Conservation (phyloP, 2,113 vertebrate species). For the Phrynocephalus versicolor region DNA sequence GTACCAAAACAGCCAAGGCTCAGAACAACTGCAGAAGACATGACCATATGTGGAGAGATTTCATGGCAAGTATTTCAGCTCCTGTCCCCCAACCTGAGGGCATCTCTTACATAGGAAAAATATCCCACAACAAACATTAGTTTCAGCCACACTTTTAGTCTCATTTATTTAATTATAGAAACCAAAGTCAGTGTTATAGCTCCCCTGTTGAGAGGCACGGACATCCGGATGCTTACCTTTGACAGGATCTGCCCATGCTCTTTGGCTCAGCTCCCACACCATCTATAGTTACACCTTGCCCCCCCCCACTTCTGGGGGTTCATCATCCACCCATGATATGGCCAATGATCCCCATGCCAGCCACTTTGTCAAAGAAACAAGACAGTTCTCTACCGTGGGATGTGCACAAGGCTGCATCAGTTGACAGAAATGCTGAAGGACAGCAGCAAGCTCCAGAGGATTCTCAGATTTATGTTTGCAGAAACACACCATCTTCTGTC, state of each 20-base stretch:
- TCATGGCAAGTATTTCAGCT: neutral
- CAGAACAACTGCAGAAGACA: neutral
- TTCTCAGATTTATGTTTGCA: conserved; percentile 22
- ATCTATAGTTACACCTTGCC: conserved; percentile 13
- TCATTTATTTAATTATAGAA: neutral
- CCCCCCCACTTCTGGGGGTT: conserved; percentile 32
- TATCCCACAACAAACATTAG: neutral
- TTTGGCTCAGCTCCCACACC: conserved; percentile 13
- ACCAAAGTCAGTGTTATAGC: neutral
- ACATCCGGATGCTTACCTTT: conserved; percentile 1
- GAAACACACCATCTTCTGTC: conserved; percentile 27
- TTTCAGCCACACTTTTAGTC: neutral
- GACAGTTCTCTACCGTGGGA: conserved; percentile 12
- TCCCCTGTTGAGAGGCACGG: neutral
- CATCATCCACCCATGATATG: conserved; percentile 38
- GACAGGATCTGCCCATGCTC: neutral
- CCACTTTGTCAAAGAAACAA: conserved; percentile 41
- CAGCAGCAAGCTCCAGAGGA: conserved; percentile 26
- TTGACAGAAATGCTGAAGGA: conserved; percentile 39
- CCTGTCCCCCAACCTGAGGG: neutral
- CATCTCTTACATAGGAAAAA: neutral
- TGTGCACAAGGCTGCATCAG: neutral
- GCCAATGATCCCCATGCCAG: conserved; percentile 52
- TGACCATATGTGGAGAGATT: neutral
- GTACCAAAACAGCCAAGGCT: too few relatives aligned